Evolutionary conservation across 64 coral and sea anemone genomes (phyloP).

Genomic region (Pocillopora verrucosa): DNA sequence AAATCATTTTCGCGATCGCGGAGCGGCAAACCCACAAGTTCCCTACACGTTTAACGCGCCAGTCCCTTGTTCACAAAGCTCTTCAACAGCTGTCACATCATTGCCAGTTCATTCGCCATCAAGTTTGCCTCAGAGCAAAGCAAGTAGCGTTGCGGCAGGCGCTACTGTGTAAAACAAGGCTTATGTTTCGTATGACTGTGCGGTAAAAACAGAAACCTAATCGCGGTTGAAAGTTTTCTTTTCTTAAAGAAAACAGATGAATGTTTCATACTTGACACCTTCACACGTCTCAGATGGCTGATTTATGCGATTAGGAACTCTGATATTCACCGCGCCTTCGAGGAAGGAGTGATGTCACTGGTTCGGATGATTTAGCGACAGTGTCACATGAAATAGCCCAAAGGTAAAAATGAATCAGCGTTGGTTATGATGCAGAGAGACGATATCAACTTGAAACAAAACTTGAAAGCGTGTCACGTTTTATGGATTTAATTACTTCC

Average conservation of each 20-base stretch:
- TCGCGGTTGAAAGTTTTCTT: not conserved
- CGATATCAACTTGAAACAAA: not conserved
- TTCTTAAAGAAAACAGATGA: conserved; percentile 31
- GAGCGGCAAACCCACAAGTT: not conserved
- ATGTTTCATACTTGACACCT: conserved; percentile 30
- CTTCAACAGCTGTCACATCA: conserved; percentile 30
- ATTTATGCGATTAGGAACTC: conserved; percentile 33
- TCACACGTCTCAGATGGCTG: conserved; percentile 26
- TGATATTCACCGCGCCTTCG: not conserved
- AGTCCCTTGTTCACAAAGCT: conserved; percentile 30
- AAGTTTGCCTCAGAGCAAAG: conserved; percentile 41
- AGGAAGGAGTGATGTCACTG: not conserved
- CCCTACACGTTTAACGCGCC: conserved; percentile 43
- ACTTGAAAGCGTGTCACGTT: not conserved
- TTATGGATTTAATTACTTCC: conserved; percentile 37
- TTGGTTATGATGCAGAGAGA: not conserved
- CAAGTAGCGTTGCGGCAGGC: conserved; percentile 11
- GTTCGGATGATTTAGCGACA: not conserved
- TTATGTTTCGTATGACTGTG: not conserved
- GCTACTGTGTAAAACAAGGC: conserved; percentile 2
- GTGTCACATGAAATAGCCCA: not conserved
- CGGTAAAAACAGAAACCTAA: not conserved
- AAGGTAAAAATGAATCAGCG: not conserved
- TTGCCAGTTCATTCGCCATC: not conserved
- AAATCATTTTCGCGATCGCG: not conserved